A percentile compares a stretch with the other conserved stretches of the same genome.
Conservation (phyloP, 1,140 invertebrate genomes). For the Euwallacea similis region DNA sequence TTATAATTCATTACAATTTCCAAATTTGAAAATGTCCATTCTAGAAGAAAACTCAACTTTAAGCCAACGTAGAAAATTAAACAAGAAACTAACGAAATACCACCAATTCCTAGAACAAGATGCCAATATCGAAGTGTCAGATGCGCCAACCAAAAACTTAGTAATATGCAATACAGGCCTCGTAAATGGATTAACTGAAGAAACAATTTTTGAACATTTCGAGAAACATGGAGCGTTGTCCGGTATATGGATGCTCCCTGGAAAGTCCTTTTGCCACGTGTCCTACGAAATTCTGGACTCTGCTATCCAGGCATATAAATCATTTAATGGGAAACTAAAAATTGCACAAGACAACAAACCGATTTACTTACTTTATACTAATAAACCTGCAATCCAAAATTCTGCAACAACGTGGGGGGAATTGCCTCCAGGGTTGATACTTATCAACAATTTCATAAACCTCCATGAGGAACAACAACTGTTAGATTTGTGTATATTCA, state of each 20-base stretch:
- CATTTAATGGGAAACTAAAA: slow-evolving; percentile 59
- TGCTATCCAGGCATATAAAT: slow-evolving; percentile 57
- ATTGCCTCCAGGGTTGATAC: slow-evolving; percentile 70
- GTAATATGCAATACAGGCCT: slow-evolving; percentile 76
- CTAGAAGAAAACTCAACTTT: neutral
- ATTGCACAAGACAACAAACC: slow-evolving; percentile 59
- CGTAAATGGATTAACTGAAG: slow-evolving; percentile 68
- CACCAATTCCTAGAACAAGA: slow-evolving; percentile 55
- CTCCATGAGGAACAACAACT: slow-evolving; percentile 71
- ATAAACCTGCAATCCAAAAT: slow-evolving; percentile 55
- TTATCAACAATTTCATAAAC: slow-evolving; percentile 76
- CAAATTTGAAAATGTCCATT: neutral
- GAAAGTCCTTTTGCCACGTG: slow-evolving; percentile 78
- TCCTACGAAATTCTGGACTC: slow-evolving; percentile 57
- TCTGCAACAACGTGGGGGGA: slow-evolving; percentile 44
- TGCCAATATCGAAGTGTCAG: slow-evolving; percentile 53
- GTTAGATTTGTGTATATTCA: slow-evolving; percentile 65
- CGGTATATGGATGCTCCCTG: slow-evolving; percentile 66
- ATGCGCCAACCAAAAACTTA: slow-evolving; percentile 53
- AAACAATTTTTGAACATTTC: slow-evolving; percentile 61
- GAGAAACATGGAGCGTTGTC: slow-evolving; percentile 56
- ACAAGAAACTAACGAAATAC: slow-evolving; percentile 56
- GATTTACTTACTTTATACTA: slow-evolving; percentile 67
- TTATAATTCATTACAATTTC: no score
- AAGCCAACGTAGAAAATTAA: slow-evolving; percentile 42